Evolutionary conservation across 2,888 invertebrate species (phyloP), one percentile per base, ranked within the genome.

Genomic region (Cantharis rufa): DNA sequence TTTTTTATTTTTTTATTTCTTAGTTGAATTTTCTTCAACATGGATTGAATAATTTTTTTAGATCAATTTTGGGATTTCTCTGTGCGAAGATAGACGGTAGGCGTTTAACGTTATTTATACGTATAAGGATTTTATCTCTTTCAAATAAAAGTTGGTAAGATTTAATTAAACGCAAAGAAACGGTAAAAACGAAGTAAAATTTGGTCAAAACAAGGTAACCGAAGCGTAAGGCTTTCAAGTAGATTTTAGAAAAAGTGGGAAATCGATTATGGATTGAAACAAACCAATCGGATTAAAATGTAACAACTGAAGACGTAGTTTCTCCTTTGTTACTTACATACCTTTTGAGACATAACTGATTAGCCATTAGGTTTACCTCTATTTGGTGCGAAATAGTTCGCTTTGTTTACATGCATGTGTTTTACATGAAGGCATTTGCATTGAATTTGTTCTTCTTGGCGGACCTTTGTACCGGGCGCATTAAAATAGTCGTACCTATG

Each of bases 351-450:
- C 61, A n/a, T 77, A 68, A 79, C 75, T 75, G 75, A 79, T 77
- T 77, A 79, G 48, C 75, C 74, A 79, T 73, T 77, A 77, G 72
- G 72, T 62, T 71, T 71, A 70, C 72, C 72, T 78, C 48, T 78
- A 78, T 78, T 75, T 78, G 77, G 77, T 71, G 71, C 74, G 74
- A 77, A 74, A 71, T 66, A 63, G 74, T 74, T 71, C 74, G 76
- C 76, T 78, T 75, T 80, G 78, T 79, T 76, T 72, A 69, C 70
- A 75, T 76, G 69, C 24, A 68, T 71, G 72, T 76, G 78, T 76
- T 76, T 66, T 79, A 80, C 80, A 80, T 75, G 75, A 78, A 69
- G 70, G 77, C 70, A 81, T 81, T 81, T 81, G 81, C 81, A 81
- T 81, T 81, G 81, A 81, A 81, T 81, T 81, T 81, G 81, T 80